A percentile compares a stretch with the other conserved stretches of the same genome.
Conservation (phyloP, 2,797 vertebrate species). For the Pseudocheirus occidentalis region DNA sequence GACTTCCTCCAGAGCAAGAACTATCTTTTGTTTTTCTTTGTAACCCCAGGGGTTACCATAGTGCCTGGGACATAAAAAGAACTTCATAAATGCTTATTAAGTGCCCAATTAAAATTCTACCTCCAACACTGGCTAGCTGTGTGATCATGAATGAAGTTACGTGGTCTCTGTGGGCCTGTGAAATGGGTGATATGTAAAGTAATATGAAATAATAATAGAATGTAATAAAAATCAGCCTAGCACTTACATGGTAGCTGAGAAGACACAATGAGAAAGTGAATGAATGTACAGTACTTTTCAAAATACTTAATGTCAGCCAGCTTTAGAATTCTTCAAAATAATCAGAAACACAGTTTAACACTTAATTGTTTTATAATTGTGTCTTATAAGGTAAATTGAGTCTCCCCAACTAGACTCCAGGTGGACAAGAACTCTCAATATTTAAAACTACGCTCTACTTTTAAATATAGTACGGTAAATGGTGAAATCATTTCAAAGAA, state of each 20-base stretch:
- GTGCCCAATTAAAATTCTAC: neutral
- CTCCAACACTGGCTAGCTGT: neutral
- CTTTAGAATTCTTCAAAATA: neutral
- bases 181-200: neutral
- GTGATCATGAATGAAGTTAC: neutral
- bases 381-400: neutral
- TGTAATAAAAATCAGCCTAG: neutral
- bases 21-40: neutral
- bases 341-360: neutral
- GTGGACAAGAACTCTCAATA: neutral
- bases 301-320: neutral
- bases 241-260: neutral
- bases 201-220: neutral
- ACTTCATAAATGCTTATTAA: neutral
- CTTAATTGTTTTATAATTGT: neutral
- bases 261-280: neutral
- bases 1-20: neutral
- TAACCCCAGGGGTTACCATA: neutral
- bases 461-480: neutral
- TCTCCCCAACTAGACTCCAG: neutral
- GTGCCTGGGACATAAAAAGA: neutral
- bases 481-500: neutral
- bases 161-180: neutral
- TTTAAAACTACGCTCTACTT: neutral
- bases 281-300: neutral